Evolutionary conservation across 2,888 invertebrate species (phyloP), one percentile per base, ranked within the genome.

Genomic region (Mythimna vitellina): DNA sequence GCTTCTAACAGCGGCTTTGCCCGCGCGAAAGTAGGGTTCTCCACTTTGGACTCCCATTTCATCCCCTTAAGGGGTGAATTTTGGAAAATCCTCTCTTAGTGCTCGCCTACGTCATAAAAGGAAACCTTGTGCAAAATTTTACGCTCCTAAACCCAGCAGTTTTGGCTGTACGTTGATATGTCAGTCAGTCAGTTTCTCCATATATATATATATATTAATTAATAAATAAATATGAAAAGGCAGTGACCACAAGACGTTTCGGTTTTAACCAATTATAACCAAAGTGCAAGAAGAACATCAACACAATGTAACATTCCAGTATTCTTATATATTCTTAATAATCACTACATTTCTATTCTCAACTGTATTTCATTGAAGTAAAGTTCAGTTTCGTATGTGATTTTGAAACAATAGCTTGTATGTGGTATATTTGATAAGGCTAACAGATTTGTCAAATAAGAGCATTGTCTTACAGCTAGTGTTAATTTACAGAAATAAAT

Each of bases 361-460:
- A 38, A 57, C 56, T 46, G 56, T 71, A 56, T n/a, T 0, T 7
- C 12, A 17, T n/a, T 0, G 5, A 10, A 1, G 0, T 53, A 78
- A 56, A 46, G 22, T 46, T 57, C n/a, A 35, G 0, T 76, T 62
- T 72, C 3, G 22, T 3, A 17, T 63, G 35, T 29, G 12, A 57
- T 29, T n/a, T 46, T n/a, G 12, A 1, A 7, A 10, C 0, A 20
- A 76, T 17, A n/a, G n/a, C n/a, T n/a, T 35, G 10, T 32, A 53
- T 53, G 12, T 12, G 35, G n/a, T 8, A 8, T 14, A 51, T 29
- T 49, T 75, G 51, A 53, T 62, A 75, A 62, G 57, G 5, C 4
- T 53, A 42, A 77, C 3, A 61, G 10, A 61, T 69, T 76, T 0
- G 3, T 49, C 49, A 8, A 61, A 49, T 17, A 77, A 14, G 7